These are phyloP conservation scores for Trachymyrmex cornetzi DNA, from an alignment of 1,140 invertebrate species.

Conservation along the genomic window DNA sequence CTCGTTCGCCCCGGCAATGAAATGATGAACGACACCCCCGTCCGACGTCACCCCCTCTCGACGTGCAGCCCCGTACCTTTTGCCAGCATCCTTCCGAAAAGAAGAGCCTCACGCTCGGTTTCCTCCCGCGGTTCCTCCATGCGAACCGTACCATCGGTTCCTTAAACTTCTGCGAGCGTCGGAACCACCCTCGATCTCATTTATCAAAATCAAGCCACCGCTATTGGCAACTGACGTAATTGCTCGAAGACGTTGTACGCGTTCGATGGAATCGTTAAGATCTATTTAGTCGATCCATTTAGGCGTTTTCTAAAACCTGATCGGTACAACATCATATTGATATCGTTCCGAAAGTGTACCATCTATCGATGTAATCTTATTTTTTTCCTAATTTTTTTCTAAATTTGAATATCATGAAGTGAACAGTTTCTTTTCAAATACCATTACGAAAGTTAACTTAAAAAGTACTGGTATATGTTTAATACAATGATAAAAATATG, in stretches of 20 bases:
- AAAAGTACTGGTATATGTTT: neutral
- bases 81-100: slow-evolving; percentile 60
- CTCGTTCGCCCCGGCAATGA: slow-evolving; percentile 78
- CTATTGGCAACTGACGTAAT: slow-evolving; percentile 68
- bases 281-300: slow-evolving; percentile 49
- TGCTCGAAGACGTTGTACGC: slow-evolving; percentile 61
- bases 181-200: slow-evolving; percentile 67
- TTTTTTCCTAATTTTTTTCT: neutral
- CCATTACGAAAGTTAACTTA: neutral
- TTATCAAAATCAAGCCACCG: slow-evolving; percentile 84
- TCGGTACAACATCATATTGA: slow-evolving; percentile 2
- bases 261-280: slow-evolving; percentile 39
- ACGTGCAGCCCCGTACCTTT: slow-evolving; percentile 58
- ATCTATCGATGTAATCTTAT: neutral
- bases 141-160: slow-evolving; percentile 83
- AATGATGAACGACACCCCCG: slow-evolving; percentile 83
- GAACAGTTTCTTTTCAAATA: neutral
- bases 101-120: slow-evolving; percentile 79
- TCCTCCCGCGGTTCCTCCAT: slow-evolving; percentile 75
- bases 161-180: slow-evolving; percentile 80
- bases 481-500: neutral
- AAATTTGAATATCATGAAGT: neutral
- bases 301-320: slow-evolving; percentile 1
- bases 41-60: slow-evolving; percentile 58
- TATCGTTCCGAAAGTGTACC: neutral